phyloP scores from a whole-genome alignment of 2,888 invertebrate species.

The Anoplius nigerrimus region DNA sequence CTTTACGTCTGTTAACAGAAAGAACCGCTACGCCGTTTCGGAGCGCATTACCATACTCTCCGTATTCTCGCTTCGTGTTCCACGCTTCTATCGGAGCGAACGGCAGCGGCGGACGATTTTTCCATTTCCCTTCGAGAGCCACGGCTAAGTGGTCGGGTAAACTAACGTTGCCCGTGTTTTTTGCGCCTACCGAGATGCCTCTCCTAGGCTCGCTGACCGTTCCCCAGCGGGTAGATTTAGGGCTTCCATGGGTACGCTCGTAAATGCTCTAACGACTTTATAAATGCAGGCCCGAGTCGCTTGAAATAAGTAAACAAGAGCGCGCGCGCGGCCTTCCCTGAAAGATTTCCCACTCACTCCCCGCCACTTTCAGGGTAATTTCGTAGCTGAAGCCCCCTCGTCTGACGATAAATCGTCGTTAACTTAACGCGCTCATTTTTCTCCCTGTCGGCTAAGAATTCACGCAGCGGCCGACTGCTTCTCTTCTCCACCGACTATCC shows the following conservation, averaged over 20 bases:
- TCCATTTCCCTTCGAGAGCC: too few species aligned
- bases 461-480: too few species aligned
- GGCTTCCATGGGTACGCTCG: slow-evolving; percentile 9
- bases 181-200: background rate
- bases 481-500: too few species aligned
- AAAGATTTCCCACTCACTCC: slow-evolving; percentile 27
- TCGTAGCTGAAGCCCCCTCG: slow-evolving; percentile 16
- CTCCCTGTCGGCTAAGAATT: slow-evolving; percentile 13
- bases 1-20: too few species aligned
- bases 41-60: background rate
- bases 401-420: slow-evolving; percentile 31
- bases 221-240: slow-evolving; percentile 12
- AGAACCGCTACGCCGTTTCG: background rate
- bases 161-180: background rate
- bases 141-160: too few species aligned
- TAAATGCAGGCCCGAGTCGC: slow-evolving; percentile 25
- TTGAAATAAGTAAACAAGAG: slow-evolving; percentile 33
- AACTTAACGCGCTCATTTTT: slow-evolving; percentile 37
- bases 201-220: background rate
- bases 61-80: too few species aligned
- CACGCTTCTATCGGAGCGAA: too few species aligned
- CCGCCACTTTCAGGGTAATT: slow-evolving; percentile 35
- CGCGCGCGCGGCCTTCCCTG: slow-evolving; percentile 1
- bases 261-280: slow-evolving; percentile 41
- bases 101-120: too few species aligned